phyloP scores from a whole-genome alignment of 2,888 invertebrate species.

The Metellina segmentata region DNA sequence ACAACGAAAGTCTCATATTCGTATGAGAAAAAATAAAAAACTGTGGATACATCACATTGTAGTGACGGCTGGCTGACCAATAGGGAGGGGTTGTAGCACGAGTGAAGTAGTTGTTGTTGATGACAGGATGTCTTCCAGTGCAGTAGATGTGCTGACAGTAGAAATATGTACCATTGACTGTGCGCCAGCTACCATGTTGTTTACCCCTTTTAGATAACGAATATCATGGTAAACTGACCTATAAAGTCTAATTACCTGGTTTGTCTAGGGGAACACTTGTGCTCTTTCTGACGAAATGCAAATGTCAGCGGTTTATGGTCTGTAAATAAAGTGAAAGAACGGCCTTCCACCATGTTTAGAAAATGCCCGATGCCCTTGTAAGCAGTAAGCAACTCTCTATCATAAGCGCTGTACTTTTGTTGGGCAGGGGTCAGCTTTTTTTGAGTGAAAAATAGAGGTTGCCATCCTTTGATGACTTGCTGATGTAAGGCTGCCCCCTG shows the following conservation, averaged over 20 bases:
- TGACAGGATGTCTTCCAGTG: background rate
- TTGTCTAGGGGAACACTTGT: constrained; percentile 79
- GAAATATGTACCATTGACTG: constrained; percentile 18
- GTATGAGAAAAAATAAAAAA: too few relatives aligned
- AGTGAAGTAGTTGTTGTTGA: background rate
- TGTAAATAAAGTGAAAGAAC: constrained; percentile 39
- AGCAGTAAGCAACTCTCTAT: constrained; percentile 78
- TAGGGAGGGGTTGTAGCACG: background rate
- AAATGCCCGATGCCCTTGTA: constrained; percentile 78
- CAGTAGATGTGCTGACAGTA: background rate
- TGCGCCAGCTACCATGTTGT: too few relatives aligned
- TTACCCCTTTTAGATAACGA: constrained; percentile 78
- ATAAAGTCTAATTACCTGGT: constrained; percentile 79
- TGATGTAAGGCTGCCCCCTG: constrained; percentile 78
- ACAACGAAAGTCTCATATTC: too few relatives aligned
- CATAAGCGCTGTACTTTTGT: constrained; percentile 61
- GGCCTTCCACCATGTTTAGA: constrained; percentile 76
- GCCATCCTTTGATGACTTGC: constrained; percentile 68
- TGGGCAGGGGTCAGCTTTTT: constrained; percentile 31
- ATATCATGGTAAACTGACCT: constrained; percentile 80
- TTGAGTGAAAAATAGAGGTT: constrained; percentile 51
- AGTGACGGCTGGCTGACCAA: constrained; percentile 1
- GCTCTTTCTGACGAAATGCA: constrained; percentile 40
- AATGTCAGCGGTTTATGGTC: constrained; percentile 77
- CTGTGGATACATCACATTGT: constrained; percentile 40